A percentile compares a stretch with the other conserved stretches of the same genome.
Evolutionary conservation across 2,113 vertebrate genomes (phyloP).

Genomic region (Nesospiza acunhae): DNA sequence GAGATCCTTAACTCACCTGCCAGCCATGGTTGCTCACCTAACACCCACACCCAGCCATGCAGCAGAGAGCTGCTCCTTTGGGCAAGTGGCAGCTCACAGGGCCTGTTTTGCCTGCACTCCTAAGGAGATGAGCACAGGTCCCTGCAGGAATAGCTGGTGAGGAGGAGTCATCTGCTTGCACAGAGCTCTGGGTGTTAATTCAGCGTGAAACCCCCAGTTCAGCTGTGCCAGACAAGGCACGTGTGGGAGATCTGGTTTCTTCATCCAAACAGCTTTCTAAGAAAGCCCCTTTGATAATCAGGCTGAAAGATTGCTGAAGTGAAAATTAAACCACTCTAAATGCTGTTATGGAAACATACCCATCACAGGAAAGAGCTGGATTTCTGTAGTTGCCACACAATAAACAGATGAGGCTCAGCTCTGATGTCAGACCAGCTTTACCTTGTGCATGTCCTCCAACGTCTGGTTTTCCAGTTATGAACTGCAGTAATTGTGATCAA

Average conservation of each 20-base stretch:
- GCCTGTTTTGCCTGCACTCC: neutral
- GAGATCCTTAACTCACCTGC: neutral
- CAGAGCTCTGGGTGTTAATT: fast-evolving
- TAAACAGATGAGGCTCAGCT: neutral
- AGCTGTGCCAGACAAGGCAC: neutral
- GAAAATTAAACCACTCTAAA: constrained; percentile 40
- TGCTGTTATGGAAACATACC: neutral
- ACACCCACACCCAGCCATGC: fast-evolving
- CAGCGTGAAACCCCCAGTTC: neutral
- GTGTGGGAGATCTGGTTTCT: neutral
- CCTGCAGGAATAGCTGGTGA: neutral
- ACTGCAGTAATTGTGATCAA: constrained; percentile 46
- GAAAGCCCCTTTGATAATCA: constrained; percentile 14
- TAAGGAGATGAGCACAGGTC: neutral
- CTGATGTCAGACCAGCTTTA: neutral
- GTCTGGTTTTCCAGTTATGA: constrained; percentile 34
- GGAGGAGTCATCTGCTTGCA: neutral
- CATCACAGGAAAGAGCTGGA: neutral
- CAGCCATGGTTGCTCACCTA: neutral
- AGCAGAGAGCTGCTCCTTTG: neutral
- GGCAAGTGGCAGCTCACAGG: neutral
- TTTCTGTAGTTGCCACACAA: constrained; percentile 10
- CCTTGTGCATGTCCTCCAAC: neutral
- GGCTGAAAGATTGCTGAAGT: constrained; percentile 23
- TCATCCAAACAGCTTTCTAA: neutral